Evolutionary conservation across 2,113 vertebrate species (phyloP), one percentile per base, ranked within the genome.

Genomic region (Glareola pratincola): DNA sequence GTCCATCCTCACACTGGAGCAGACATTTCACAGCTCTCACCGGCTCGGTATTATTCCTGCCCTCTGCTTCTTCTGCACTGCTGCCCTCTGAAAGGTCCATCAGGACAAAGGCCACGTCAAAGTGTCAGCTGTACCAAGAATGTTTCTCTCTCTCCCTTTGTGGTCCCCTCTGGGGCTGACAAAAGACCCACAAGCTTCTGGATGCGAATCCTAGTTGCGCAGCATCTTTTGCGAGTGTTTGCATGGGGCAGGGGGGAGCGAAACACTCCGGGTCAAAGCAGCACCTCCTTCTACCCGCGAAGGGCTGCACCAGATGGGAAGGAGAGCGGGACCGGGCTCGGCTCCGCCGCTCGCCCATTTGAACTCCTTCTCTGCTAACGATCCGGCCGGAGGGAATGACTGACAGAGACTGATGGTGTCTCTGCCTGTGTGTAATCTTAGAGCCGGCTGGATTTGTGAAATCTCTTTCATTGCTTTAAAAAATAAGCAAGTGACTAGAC

Each of bases 321-420:
- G 67, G 37, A 1, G 11, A 45, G 62, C 11, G 1, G 37, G 47
- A 72, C 53, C 53, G 9, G 77, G 73, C 93, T 89, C 43, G 26
- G 76, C 76, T 47, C 57, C 3, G 0, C 64, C 2, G 2, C 64
- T 86, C 3, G 1, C 53, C 71, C 78, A 57, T 23, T 39, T 62
- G 88, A 93, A 51, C 79, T 69, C 71, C 88, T 82, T 83, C 36
- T 62, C 75, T 2, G 1, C 88, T 51, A 60, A 11, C 57, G 66
- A 47, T 43, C 56, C 5, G 7, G 73, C 36, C 4, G 0, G 77
- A 60, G 81, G 11, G 21, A 94, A 85, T 97, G 96, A 97, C 87
- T 96, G 96, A 96, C 96, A 94, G 94, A 96, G 92, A 90, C 96
- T 96, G 93, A 82, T 97, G 96, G 92, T 94, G 92, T 81, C 94